Evolutionary conservation across 2,888 invertebrate genomes (phyloP), one percentile per base, ranked within the genome.

Genomic region (Ichneumoninae sp.): DNA sequence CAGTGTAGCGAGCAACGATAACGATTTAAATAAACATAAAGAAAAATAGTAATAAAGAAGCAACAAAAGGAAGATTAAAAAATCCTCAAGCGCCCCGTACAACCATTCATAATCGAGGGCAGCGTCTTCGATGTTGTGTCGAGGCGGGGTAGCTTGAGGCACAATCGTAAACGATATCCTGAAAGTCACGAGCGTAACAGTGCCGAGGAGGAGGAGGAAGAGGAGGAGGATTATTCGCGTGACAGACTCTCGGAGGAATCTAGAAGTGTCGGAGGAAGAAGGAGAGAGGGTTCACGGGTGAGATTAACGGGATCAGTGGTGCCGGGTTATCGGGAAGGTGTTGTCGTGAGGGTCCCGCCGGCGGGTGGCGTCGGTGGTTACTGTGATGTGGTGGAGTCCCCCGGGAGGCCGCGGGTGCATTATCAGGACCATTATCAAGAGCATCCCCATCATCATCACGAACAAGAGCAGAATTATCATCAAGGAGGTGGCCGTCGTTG

Each of bases 351-450:
- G 89, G 89, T 88, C 88, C 89, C 90, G 84, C 88, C 88, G 87
- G 89, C 90, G 87, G 88, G 89, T 84, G 89, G 87, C 85, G 90
- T 89, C 88, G 91, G 90, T 85, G 83, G 87, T 79, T 86, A 87
- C 90, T 91, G 93, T 92, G 92, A 93, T 93, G 93, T 91, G 92
- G 92, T 91, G 92, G 92, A 92, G 91, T 88, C 91, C 91, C 91
- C 91, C 90, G 82, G 87, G 70, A 85, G 87, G 85, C 81, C 85
- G 84, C 83, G 81, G 82, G 81, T 76, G 86, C 81, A 85, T 83
- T 81, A 76, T 78, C 84, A 84, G 81, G 87, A 87, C 68, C 82
- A 79, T 66, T 76, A 85, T 66, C 85, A 76, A 71, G 82, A 85
- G 16, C 85, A 85, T 1, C 73, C 77, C 33, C 76, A 80, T 16